Conservation (phyloP, 2,113 vertebrate genomes). For the Jaculus jaculus region DNA sequence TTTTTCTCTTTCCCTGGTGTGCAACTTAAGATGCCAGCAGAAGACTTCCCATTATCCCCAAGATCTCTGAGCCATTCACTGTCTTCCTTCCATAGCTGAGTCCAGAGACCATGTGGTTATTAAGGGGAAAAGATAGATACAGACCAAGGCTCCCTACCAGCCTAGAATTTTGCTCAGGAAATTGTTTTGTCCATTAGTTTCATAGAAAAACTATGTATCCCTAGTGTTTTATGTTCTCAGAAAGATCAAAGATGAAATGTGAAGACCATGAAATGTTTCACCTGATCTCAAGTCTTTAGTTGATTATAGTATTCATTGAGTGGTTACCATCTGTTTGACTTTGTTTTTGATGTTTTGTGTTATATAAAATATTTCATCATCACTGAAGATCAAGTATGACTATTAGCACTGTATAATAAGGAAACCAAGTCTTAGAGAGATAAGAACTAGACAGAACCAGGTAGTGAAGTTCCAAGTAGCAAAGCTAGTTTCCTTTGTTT, state of each 20-base stretch:
- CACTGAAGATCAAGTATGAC: background rate
- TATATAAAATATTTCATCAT: conserved; percentile 18
- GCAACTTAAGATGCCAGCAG: conserved; percentile 34
- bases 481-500: background rate
- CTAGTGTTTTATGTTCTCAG: background rate
- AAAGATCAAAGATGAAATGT: background rate
- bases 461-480: background rate
- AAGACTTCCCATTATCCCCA: background rate
- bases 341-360: background rate
- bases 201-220: conserved; percentile 33
- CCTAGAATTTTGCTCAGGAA: conserved; percentile 8
- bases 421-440: background rate
- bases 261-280: background rate
- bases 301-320: conserved; percentile 27
- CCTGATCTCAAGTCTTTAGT: conserved; percentile 2
- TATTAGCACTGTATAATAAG: background rate
- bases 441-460: background rate
- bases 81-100: background rate
- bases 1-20: conserved; percentile 10
- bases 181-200: background rate
- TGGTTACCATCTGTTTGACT: background rate
- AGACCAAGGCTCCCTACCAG: background rate
- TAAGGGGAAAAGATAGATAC: background rate
- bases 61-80: background rate
- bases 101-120: background rate